These are phyloP conservation scores for Malurus leucopterus DNA, from an alignment of 2,797 vertebrate species.

Conservation along the genomic window DNA sequence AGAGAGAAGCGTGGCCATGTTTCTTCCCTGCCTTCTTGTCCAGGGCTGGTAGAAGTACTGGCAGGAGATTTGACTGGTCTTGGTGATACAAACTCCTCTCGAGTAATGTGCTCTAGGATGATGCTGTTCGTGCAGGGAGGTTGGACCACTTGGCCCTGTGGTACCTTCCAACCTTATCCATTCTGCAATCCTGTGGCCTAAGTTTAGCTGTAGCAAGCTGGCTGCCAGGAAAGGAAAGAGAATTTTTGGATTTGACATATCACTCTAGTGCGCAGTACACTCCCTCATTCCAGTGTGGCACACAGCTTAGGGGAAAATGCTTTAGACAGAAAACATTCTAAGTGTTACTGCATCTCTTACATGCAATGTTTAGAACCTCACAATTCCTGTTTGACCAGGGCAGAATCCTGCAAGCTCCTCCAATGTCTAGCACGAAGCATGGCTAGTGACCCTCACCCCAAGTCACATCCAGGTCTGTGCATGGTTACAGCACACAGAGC, in stretches of 20 bases:
- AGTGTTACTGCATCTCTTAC: not conserved
- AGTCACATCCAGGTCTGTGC: not conserved
- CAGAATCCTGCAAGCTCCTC: not conserved
- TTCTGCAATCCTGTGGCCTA: not conserved
- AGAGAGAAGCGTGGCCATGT: not conserved
- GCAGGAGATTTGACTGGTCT: not conserved
- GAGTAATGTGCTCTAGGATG: not conserved
- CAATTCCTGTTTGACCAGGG: not conserved
- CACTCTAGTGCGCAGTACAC: not conserved
- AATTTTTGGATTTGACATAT: not conserved
- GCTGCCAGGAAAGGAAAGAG: not conserved
- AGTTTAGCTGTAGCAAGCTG: not conserved
- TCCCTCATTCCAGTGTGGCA: accelerated
- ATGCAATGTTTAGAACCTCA: not conserved
- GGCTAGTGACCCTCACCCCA: not conserved
- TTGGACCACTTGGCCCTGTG: not conserved
- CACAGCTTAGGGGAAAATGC: not conserved
- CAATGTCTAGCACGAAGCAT: not conserved
- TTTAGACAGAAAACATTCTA: not conserved
- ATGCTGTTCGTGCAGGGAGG: not conserved
- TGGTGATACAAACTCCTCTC: not conserved
- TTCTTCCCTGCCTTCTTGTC: not conserved
- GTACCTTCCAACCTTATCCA: not conserved
- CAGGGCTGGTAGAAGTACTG: not conserved
- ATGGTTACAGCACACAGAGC: not conserved